A percentile compares a stretch with the other conserved stretches of the same genome.
Conservation (phyloP, 1,140 invertebrate species). For the Tetramorium alpestre region DNA sequence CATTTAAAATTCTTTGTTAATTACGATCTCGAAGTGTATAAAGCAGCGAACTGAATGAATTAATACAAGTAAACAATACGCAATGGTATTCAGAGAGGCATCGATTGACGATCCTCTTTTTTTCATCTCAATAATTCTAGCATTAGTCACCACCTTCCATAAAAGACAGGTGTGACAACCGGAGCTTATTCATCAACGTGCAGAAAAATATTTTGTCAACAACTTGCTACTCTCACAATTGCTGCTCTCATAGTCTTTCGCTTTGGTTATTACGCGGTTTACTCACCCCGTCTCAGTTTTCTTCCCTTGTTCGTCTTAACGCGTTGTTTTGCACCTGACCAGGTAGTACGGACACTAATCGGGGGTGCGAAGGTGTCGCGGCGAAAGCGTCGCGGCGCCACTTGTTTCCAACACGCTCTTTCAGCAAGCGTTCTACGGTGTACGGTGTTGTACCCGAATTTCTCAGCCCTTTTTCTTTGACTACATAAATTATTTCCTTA, state of each 20-base stretch:
- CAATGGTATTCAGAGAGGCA: neutral
- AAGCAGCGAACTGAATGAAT: neutral
- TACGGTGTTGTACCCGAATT: no score
- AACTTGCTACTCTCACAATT: neutral
- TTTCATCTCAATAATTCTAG: constrained; percentile 16
- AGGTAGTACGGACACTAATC: constrained; percentile 12
- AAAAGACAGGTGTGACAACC: constrained; percentile 44
- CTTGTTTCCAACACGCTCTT: constrained; percentile 36
- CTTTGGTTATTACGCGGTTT: neutral
- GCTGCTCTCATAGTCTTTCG: neutral
- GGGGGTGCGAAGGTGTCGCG: neutral
- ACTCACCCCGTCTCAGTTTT: constrained; percentile 6
- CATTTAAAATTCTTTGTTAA: neutral
- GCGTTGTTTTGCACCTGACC: constrained; percentile 17
- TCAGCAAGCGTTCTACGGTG: neutral
- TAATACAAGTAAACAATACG: neutral
- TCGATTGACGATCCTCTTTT: neutral
- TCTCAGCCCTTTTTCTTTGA: neutral
- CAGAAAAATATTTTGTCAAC: constrained; percentile 11
- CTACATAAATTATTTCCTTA: neutral
- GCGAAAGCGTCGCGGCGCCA: constrained; percentile 65
- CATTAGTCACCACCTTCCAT: constrained; percentile 42
- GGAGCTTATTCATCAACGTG: constrained; percentile 17
- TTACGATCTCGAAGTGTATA: neutral
- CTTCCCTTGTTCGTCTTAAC: constrained; percentile 10